phyloP scores from a whole-genome alignment of 2,888 invertebrate genomes.

The Psylliodes chrysocephalus region DNA sequence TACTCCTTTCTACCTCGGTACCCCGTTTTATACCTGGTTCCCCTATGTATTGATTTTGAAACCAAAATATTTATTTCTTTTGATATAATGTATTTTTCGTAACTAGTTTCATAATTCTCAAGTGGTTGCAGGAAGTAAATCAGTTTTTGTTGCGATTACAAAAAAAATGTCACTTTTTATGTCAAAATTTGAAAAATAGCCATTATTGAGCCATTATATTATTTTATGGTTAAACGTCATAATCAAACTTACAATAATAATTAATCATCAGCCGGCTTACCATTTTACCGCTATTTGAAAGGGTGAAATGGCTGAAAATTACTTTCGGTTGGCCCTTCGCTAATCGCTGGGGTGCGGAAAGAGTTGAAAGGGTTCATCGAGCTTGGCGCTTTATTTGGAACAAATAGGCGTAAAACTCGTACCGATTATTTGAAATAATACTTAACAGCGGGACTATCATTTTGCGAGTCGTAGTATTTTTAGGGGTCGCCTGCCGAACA shows the following conservation, averaged over 20 bases:
- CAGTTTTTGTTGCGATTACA: too few species aligned
- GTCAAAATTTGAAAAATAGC: too few species aligned
- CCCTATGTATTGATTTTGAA: too few species aligned
- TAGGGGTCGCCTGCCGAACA: not conserved
- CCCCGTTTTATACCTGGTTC: too few species aligned
- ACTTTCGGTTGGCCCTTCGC: conserved; percentile 18
- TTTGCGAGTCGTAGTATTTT: not conserved
- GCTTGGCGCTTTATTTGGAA: conserved; percentile 28
- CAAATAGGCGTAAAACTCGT: conserved; percentile 41
- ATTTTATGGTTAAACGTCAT: not conserved
- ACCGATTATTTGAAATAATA: conserved; percentile 36
- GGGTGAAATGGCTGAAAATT: conserved; percentile 35
- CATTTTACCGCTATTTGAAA: conserved; percentile 36
- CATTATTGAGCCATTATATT: too few species aligned
- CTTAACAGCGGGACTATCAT: conserved; percentile 23
- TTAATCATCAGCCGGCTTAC: conserved; percentile 20
- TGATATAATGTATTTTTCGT: too few species aligned
- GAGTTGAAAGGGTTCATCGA: conserved; percentile 42
- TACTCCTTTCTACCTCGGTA: too few species aligned
- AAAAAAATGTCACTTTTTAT: too few species aligned
- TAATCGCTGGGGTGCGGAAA: conserved; percentile 43
- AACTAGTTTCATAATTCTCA: too few species aligned
- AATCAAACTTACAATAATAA: not conserved
- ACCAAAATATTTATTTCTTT: too few species aligned
- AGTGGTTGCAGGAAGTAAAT: too few species aligned